Percentiles rank a stretch among this genome's conserved stretches.
phyloP scores from a whole-genome alignment of 2,888 invertebrate genomes.

The Hemithea aestivaria region DNA sequence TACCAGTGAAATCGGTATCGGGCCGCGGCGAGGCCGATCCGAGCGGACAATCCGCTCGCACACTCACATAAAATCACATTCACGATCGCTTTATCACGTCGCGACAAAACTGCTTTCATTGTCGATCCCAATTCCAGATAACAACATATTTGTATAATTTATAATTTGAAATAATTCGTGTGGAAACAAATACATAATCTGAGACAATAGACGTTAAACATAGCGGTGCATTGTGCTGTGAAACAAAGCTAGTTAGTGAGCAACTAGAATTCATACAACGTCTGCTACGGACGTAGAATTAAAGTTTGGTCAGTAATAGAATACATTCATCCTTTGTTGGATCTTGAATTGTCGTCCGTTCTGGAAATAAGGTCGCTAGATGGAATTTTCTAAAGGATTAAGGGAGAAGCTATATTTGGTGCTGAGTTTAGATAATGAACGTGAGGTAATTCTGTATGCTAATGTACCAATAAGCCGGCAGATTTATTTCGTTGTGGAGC shows the following conservation, averaged over 20 bases:
- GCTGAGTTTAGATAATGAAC: too few relatives aligned
- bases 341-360: slow-evolving; percentile 28
- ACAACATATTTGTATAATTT: slow-evolving; percentile 18
- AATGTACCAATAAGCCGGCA: too few relatives aligned
- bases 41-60: slow-evolving; percentile 38
- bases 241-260: slow-evolving; percentile 49
- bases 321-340: slow-evolving; percentile 46
- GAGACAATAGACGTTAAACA: slow-evolving; percentile 32
- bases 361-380: slow-evolving; percentile 24
- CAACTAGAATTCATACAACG: slow-evolving; percentile 46
- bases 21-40: slow-evolving; percentile 41
- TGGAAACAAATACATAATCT: slow-evolving; percentile 17
- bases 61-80: slow-evolving; percentile 30
- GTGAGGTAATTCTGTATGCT: too few relatives aligned
- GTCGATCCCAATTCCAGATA: slow-evolving; percentile 15
- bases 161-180: slow-evolving; percentile 20
- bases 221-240: slow-evolving; percentile 39
- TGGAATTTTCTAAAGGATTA: too few relatives aligned
- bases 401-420: too few relatives aligned
- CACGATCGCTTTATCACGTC: slow-evolving; percentile 22
- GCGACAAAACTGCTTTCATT: slow-evolving; percentile 15
- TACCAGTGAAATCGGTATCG: slow-evolving; percentile 58
- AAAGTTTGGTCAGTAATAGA: slow-evolving; percentile 45
- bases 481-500: too few relatives aligned
- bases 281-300: slow-evolving; percentile 48